Evolutionary conservation across 2,797 vertebrate species (phyloP), one percentile per base, ranked within the genome.

Genomic region (Sebastes alutus): DNA sequence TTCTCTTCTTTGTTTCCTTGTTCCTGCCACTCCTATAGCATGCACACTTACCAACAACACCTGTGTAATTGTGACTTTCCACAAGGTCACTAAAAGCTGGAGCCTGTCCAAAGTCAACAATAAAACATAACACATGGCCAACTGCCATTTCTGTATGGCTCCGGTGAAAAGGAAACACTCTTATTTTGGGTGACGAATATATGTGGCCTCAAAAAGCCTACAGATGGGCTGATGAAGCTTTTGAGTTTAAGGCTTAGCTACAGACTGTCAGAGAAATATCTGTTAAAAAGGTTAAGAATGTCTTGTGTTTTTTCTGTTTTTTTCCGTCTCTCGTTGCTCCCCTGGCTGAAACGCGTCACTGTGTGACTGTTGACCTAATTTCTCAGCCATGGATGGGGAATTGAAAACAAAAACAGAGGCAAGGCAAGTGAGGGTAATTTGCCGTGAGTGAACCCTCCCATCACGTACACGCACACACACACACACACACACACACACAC

Each of bases 351-450:
- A 69, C 74, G n/a, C 59, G 68, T 79, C 76, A 91, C 86, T 14
- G 81, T 87, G 90, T 88, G 84, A 93, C 89, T 32, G 71, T 80
- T 95, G 93, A 95, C 94, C 94, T 92, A 72, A 89, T 92, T 95
- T 90, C 84, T 58, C 49, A 73, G 63, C 75, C 75, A 63, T 61
- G 84, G 91, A 92, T 78, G 77, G 69, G 88, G 87, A 90, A 89
- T 83, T 84, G 88, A 93, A 93, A 93, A 93, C 91, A 93, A 93
- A 93, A 93, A 90, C 89, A 94, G 63, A 82, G 78, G 78, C 72
- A 56, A 87, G 69, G 77, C 79, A 38, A 88, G 77, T 78, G 73
- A 86, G 84, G 82, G 78, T 81, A 84, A 86, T 91, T 87, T 87
- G 64, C 80, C 18, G 13, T 38, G 52, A 87, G 68, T 29, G n/a